phyloP scores from a whole-genome alignment of 2,113 vertebrate species.

The Sinocyclocheilus rhinocerous region DNA sequence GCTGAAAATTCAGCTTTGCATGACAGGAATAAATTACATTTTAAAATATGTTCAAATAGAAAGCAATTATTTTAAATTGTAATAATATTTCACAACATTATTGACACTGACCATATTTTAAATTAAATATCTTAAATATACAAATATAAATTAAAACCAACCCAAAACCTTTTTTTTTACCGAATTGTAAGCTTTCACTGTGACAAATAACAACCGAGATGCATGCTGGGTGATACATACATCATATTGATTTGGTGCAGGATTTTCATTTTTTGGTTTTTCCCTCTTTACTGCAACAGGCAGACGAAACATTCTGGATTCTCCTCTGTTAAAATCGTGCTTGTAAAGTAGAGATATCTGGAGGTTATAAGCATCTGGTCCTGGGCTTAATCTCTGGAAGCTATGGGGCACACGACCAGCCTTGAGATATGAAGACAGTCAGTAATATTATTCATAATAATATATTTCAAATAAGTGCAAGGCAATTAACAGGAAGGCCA shows the following conservation, averaged over 20 bases:
- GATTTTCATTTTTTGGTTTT: constrained; percentile 63
- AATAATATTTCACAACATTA: too few relatives aligned
- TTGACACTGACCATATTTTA: too few relatives aligned
- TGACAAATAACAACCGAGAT: background rate
- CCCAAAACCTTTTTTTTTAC: too few relatives aligned
- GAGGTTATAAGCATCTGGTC: constrained; percentile 75
- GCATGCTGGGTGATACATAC: constrained; percentile 57
- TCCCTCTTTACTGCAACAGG: constrained; percentile 67
- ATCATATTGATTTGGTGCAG: constrained; percentile 80
- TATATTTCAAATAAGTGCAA: background rate
- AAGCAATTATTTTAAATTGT: too few relatives aligned
- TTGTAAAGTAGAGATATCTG: constrained; percentile 69
- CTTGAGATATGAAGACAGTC: constrained; percentile 58
- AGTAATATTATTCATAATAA: background rate
- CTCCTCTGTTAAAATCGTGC: constrained; percentile 76
- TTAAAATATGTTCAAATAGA: too few relatives aligned
- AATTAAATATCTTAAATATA: too few relatives aligned
- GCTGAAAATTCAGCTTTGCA: too few relatives aligned
- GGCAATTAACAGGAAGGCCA: too few relatives aligned
- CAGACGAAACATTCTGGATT: constrained; percentile 77
- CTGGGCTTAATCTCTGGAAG: constrained; percentile 66
- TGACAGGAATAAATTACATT: too few relatives aligned
- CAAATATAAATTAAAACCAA: too few relatives aligned
- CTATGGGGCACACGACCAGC: constrained; percentile 35
- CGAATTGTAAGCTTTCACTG: background rate